phyloP scores from a whole-genome alignment of 1,140 invertebrate species.

The Brachionus manjavacas region DNA sequence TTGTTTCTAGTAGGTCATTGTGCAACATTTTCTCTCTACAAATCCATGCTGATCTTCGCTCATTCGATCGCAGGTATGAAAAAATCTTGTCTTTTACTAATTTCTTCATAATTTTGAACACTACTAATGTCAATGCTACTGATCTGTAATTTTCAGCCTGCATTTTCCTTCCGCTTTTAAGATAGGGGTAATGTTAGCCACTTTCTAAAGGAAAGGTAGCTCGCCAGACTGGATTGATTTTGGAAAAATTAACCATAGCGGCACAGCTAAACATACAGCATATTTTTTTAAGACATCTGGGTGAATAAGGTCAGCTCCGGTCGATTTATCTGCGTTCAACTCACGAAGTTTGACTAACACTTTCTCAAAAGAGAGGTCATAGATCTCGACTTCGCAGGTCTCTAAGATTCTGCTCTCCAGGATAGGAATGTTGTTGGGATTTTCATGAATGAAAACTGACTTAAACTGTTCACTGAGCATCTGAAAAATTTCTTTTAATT shows the following conservation, averaged over 20 bases:
- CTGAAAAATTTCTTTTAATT: neutral
- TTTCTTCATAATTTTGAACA: neutral
- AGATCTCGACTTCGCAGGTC: too few species aligned
- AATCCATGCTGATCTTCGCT: slow-evolving; percentile 20
- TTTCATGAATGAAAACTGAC: neutral
- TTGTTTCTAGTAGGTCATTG: neutral
- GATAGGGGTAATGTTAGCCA: slow-evolving; percentile 34
- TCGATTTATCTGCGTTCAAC: neutral
- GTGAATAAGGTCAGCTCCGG: neutral
- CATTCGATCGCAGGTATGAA: neutral
- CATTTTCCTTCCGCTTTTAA: slow-evolving; percentile 26
- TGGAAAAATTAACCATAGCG: neutral
- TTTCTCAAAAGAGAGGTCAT: neutral
- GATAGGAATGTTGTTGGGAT: neutral
- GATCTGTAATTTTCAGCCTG: slow-evolving; percentile 42
- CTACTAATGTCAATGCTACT: slow-evolving; percentile 15
- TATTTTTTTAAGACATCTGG: neutral
- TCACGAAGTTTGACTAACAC: neutral
- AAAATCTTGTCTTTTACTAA: neutral
- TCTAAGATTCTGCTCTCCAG: neutral
- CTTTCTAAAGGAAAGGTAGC: slow-evolving; percentile 35
- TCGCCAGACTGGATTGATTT: neutral
- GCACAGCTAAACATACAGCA: neutral
- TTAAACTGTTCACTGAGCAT: neutral
- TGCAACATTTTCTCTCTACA: neutral